A percentile compares a stretch with the other conserved stretches of the same genome.
These are phyloP conservation scores for Diadumene lineata DNA, from an alignment of 92 coral and sea anemone genomes.

Conservation along the genomic window DNA sequence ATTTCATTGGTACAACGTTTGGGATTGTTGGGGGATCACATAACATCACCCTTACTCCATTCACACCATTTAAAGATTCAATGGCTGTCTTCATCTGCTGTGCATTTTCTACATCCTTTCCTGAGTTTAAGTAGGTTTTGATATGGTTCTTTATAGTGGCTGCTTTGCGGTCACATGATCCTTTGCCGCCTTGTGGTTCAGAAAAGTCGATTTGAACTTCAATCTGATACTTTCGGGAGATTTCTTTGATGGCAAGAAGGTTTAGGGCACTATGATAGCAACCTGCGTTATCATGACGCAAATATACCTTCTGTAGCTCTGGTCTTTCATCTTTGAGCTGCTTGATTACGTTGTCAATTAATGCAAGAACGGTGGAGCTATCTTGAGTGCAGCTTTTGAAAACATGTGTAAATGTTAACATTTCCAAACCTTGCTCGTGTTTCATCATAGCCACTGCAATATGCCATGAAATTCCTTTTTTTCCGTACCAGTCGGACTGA, in stretches of 20 bases:
- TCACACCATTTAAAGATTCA: conserved; percentile 35
- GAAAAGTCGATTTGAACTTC: conserved; percentile 42
- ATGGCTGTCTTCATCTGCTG: conserved; percentile 44
- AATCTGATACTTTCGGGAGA: conserved; percentile 31
- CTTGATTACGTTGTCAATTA: conserved; percentile 55
- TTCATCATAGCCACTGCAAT: conserved; percentile 51
- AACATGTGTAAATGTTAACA: conserved; percentile 53
- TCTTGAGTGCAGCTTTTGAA: conserved; percentile 60
- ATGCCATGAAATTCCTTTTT: conserved; percentile 59
- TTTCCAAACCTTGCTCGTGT: conserved; percentile 30
- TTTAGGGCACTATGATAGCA: conserved; percentile 38
- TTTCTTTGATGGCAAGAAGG: conserved; percentile 37
- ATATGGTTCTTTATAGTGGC: conserved; percentile 52
- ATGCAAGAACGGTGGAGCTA: conserved; percentile 54
- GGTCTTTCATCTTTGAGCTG: conserved; percentile 44
- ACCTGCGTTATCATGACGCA: conserved; percentile 44
- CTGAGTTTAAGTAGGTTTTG: conserved; percentile 38
- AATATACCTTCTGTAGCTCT: conserved; percentile 6
- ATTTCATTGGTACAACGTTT: conserved; percentile 29
- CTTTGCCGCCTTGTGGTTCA: conserved; percentile 57
- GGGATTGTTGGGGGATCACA: conserved; percentile 28
- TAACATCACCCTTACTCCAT: conserved; percentile 47
- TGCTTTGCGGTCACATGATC: conserved; percentile 54
- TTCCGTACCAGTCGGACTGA: conserved; percentile 50
- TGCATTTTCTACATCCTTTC: conserved; percentile 43